Conservation (phyloP, 1,140 invertebrate species). For the Megalonaias nervosa region DNA sequence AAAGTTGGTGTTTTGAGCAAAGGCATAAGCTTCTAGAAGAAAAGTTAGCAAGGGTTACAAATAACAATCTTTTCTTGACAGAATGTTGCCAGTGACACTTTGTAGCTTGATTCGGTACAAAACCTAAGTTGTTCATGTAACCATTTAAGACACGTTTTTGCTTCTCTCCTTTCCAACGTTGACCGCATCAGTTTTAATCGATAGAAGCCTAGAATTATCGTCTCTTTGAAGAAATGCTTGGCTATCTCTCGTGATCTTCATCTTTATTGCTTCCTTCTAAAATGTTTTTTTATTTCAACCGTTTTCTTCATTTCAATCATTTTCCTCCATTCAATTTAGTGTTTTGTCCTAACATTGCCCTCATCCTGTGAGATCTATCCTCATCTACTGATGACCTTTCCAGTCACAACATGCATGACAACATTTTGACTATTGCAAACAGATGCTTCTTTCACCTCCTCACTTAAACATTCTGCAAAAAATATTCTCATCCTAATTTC, state of each 20-base stretch:
- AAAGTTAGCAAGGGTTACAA: slow-evolving; percentile 16
- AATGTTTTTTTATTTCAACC: neutral
- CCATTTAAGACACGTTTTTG: slow-evolving; percentile 17
- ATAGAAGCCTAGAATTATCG: slow-evolving; percentile 20
- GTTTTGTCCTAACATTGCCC: neutral
- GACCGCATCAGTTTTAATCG: slow-evolving; percentile 12
- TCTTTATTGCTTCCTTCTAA: neutral
- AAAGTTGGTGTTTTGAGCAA: slow-evolving; percentile 21
- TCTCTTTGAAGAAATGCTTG: slow-evolving; percentile 22
- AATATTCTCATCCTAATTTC: slow-evolving; percentile 8
- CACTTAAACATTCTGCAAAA: slow-evolving; percentile 22
- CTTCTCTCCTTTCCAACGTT: slow-evolving; percentile 8
- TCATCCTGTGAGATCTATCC: too few relatives aligned
- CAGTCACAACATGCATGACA: slow-evolving; percentile 7
- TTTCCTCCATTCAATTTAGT: slow-evolving; percentile 5
- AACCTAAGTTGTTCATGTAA: slow-evolving; percentile 30
- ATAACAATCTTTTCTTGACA: slow-evolving; percentile 11
- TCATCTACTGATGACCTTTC: slow-evolving; percentile 17
- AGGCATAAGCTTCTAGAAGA: slow-evolving; percentile 15
- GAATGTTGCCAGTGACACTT: slow-evolving; percentile 19
- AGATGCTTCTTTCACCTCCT: slow-evolving; percentile 15
- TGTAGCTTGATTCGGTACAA: slow-evolving; percentile 16
- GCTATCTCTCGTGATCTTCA: neutral
- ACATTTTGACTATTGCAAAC: neutral
- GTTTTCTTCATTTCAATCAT: slow-evolving; percentile 2